Conservation (phyloP, 2,888 invertebrate genomes). For the Mythimna vitellina region DNA sequence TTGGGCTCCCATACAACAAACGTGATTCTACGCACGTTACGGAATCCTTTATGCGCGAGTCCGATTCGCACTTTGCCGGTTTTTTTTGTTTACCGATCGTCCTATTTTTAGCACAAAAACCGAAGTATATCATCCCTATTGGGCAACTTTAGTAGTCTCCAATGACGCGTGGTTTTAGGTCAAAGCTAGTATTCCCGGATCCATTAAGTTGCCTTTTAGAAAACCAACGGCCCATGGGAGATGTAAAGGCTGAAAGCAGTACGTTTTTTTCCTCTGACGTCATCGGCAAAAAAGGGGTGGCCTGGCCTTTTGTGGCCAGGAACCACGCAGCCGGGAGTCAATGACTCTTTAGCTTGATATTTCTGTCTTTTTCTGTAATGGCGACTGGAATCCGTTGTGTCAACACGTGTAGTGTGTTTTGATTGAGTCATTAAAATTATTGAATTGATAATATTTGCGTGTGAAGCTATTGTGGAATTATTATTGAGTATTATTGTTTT, state of each 20-base stretch:
- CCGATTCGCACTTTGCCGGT: too few species aligned
- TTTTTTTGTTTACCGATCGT: not conserved
- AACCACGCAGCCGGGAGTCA: constrained; percentile 22
- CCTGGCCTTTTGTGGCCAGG: constrained; percentile 6
- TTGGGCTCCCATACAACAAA: too few species aligned
- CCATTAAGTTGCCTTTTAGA: not conserved
- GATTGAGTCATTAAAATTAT: constrained; percentile 53
- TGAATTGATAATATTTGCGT: constrained; percentile 38
- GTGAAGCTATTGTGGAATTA: constrained; percentile 35
- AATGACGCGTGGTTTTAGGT: not conserved
- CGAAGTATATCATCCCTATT: not conserved
- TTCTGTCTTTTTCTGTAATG: constrained; percentile 29
- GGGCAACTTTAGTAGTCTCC: not conserved
- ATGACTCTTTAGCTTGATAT: constrained; percentile 36
- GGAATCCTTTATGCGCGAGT: too few species aligned
- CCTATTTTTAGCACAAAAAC: not conserved
- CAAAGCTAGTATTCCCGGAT: not conserved
- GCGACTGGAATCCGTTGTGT: constrained; percentile 42
- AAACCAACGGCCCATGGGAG: not conserved
- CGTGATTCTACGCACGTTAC: too few species aligned
- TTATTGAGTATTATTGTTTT: too few species aligned
- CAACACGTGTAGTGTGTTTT: constrained; percentile 45
- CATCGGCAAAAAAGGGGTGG: constrained; percentile 25
- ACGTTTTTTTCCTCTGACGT: constrained; percentile 4
- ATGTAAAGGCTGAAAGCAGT: not conserved